Evolutionary conservation across 2,113 vertebrate genomes (phyloP).

Genomic region (Triplophysa tibetana): DNA sequence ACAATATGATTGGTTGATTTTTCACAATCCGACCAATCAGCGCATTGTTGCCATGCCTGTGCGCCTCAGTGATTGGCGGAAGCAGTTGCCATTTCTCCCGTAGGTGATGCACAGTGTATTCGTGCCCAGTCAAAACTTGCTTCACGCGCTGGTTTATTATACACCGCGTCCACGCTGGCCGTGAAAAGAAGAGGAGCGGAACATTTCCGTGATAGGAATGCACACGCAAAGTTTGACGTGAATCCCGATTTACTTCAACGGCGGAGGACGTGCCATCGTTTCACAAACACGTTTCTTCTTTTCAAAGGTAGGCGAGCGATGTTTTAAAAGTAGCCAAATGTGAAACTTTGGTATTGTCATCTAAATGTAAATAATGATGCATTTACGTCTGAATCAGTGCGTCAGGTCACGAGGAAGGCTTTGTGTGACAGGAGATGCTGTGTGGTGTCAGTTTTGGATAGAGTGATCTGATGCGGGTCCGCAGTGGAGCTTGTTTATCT

Average conservation of each 20-base stretch:
- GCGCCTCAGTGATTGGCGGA: conserved; percentile 63
- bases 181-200: conserved; percentile 46
- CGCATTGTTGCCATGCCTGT: conserved; percentile 69
- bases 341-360: conserved; percentile 12
- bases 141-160: conserved; percentile 66
- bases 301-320: conserved; percentile 68
- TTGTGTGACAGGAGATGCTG: neutral
- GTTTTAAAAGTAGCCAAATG: neutral
- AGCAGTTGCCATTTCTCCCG: conserved; percentile 57
- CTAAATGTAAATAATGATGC: neutral
- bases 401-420: neutral
- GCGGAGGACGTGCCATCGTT: conserved; percentile 60
- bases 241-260: conserved; percentile 59
- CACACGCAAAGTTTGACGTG: conserved; percentile 45
- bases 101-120: conserved; percentile 31
- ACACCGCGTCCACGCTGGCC: conserved; percentile 67
- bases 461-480: conserved; percentile 31
- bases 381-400: neutral
- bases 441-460: neutral
- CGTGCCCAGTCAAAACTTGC: conserved; percentile 61
- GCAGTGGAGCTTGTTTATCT: conserved; percentile 46
- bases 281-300: conserved; percentile 64
- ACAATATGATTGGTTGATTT: neutral
- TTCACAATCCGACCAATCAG: conserved; percentile 61
- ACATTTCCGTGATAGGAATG: conserved; percentile 56